Base-by-base conservation (phyloP, 2,888 invertebrate genomes). In the Cataglyphis rosenhaueri region DNA sequence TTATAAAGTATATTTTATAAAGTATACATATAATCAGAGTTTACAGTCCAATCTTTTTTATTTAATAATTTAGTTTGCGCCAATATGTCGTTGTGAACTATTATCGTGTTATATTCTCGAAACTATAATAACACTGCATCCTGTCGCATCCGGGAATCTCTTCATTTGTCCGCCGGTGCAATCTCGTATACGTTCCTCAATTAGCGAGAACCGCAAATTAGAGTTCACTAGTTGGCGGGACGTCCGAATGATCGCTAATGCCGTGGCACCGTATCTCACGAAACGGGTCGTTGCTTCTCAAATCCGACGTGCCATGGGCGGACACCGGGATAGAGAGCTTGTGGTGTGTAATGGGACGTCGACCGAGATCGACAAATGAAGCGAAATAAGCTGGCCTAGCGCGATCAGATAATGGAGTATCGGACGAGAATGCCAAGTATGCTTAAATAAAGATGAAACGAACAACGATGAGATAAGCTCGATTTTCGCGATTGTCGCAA, bases 121-220 rank as follows among this genome's bases (percentile, higher is more conserved):
- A 32, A 52, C 68, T n/a, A 25, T 79, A 44, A 79, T 59, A 59
- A 59, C 59, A 44, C 44, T 29, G 59, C 21, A 44, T 12, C 44
- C 78, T 78, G 78, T 79, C 78, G 59, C 32, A 71, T 79, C 9
- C 21, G 57, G 44, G 55, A 59, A 44, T 70, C 78, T 71, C 78
- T 71, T 79, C 71, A 79, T 79, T 79, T 79, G 71, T 79, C 59
- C 25, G 59, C 32, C 32, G 32, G 18, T 32, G 78, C 78, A 70
- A 70, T 70, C 73, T 44, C 61, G 70, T 75, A 75, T 64, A 83
- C 75, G 87, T 85, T 73, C 84, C 84, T 87, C 87, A 89, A 89
- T 89, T 89, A 89, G 73, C 73, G 84, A 32, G 35, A 71, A 75
- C 76, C 83, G 84, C 79, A 89, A 89, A 89, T 89, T 87, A 83